phyloP scores from a whole-genome alignment of 2,888 invertebrate genomes.

The Pyrrhosoma nymphula region DNA sequence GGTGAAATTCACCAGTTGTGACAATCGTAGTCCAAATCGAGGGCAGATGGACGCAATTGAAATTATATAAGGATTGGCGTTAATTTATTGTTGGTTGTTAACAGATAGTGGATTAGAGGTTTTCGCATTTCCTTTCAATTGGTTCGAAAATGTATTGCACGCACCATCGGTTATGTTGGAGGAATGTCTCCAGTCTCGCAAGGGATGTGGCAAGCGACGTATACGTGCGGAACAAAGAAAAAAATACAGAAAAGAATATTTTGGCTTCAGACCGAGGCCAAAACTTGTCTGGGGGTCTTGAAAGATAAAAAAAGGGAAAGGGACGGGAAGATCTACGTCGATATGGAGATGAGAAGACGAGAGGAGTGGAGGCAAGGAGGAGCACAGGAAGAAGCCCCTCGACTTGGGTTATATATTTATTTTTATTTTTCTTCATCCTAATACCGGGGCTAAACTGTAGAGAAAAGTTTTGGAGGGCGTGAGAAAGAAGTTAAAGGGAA shows the following conservation, averaged over 20 bases:
- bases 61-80: no score
- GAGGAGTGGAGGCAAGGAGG: background rate
- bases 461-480: slow-evolving; percentile 50
- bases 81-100: no score
- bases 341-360: slow-evolving; percentile 42
- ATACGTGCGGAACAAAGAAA: background rate
- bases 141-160: no score
- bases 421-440: slow-evolving; percentile 56
- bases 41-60: no score
- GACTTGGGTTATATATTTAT: slow-evolving; percentile 28
- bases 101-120: no score
- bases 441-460: slow-evolving; percentile 41
- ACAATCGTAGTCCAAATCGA: no score
- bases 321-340: background rate
- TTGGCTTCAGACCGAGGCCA: background rate
- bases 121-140: no score
- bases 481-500: slow-evolving; percentile 13
- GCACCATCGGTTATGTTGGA: no score
- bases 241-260: background rate
- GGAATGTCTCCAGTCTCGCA: background rate
- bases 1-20: no score
- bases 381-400: background rate
- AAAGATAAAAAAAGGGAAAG: background rate
- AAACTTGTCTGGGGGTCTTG: background rate
- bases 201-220: background rate